Evolutionary conservation across 2,888 invertebrate genomes (phyloP), one percentile per base, ranked within the genome.

Genomic region (Cyrtodaria siliqua): DNA sequence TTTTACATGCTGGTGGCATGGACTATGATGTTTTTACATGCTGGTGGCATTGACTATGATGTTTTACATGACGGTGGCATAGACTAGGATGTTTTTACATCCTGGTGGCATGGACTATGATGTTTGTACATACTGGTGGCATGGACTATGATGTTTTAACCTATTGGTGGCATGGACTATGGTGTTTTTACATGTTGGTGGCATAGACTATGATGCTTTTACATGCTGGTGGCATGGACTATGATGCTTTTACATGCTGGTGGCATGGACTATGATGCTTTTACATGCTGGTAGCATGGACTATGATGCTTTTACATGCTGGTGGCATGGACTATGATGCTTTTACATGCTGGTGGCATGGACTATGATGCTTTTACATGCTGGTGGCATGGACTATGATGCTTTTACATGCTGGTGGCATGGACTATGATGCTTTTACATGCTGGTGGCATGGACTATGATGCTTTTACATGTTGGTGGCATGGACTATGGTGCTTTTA

Each of bases 241-340:
- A n/a, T n/a, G n/a, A n/a, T n/a, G n/a, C 53, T 33, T 27, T 52
- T 60, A 12, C 23, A 44, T 38, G 29, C 33, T 20, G 71, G 71
- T 18, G 63, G 57, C 14, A 63, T 63, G 63, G 12, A 38, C 14
- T 71, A 57, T 52, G 52, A 57, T 0, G 64, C 57, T 4, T 71
- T 29, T 23, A n/a, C n/a, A n/a, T n/a, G n/a, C n/a, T n/a, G n/a
- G n/a, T n/a, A n/a, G n/a, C n/a, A n/a, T n/a, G n/a, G n/a, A n/a
- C n/a, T n/a, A n/a, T n/a, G n/a, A n/a, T n/a, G n/a, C 53, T 33
- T 27, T 52, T 60, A 12, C 23, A 44, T 38, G 29, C 33, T 20
- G 71, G 71, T 18, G 63, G 57, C 14, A 63, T 63, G 63, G 12
- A 38, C 14, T 71, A 57, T 52, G 52, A 57, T 0, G 64, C 57